Percentiles rank a stretch among this genome's conserved stretches.
Conservation (phyloP, 2,888 invertebrate genomes). For the Oegoconia quadripuncta region DNA sequence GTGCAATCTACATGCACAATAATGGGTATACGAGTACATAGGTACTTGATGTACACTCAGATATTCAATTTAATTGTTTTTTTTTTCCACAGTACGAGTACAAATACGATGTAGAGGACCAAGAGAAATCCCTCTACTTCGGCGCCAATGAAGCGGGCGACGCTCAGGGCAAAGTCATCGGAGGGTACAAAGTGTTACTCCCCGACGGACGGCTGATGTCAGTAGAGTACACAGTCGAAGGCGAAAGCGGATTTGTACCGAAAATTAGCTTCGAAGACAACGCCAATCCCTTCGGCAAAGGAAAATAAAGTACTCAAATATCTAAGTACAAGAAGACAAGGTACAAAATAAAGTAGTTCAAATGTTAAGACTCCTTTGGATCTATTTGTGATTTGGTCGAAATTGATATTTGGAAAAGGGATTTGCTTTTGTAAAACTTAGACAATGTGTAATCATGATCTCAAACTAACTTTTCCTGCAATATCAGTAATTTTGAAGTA, state of each 20-base stretch:
- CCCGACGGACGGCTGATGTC: conserved; percentile 87
- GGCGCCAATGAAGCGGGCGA: conserved; percentile 84
- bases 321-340: neutral
- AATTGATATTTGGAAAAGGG: too few relatives aligned
- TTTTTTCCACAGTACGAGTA: conserved; percentile 81
- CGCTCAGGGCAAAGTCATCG: conserved; percentile 81
- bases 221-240: conserved; percentile 85
- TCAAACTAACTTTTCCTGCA: too few relatives aligned
- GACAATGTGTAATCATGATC: too few relatives aligned
- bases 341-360: conserved; percentile 5
- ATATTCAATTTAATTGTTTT: conserved; percentile 8
- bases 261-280: conserved; percentile 82
- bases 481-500: too few relatives aligned
- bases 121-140: conserved; percentile 82
- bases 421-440: too few relatives aligned
- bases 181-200: conserved; percentile 83
- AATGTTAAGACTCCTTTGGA: too few relatives aligned
- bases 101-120: conserved; percentile 86
- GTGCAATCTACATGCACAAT: neutral
- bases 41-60: neutral
- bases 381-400: too few relatives aligned
- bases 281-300: conserved; percentile 77
- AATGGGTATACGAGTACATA: too few relatives aligned
- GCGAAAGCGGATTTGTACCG: conserved; percentile 85
- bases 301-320: conserved; percentile 36